These are phyloP conservation scores for Medauroidea extradentata DNA, from an alignment of 1,140 invertebrate species.

Conservation along the genomic window DNA sequence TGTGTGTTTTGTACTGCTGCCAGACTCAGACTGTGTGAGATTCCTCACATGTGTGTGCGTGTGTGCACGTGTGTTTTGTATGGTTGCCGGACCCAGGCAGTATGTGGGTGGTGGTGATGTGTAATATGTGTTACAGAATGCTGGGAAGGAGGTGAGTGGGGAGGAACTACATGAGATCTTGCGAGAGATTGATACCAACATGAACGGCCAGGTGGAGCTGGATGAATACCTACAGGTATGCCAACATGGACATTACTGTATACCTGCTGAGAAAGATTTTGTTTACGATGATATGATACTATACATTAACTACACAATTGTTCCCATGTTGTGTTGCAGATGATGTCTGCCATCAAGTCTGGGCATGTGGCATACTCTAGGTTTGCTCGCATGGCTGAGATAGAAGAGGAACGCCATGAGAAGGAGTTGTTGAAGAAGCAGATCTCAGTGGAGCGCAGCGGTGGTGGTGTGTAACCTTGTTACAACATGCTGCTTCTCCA, in stretches of 20 bases:
- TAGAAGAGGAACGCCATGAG: conserved; percentile 78
- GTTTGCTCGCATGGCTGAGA: conserved; percentile 86
- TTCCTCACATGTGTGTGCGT: too few relatives aligned
- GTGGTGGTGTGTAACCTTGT: conserved; percentile 80
- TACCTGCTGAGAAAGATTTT: too few relatives aligned
- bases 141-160: conserved; percentile 87
- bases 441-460: conserved; percentile 87
- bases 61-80: too few relatives aligned
- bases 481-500: too few relatives aligned
- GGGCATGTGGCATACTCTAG: conserved; percentile 86
- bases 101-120: too few relatives aligned
- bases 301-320: neutral
- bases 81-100: too few relatives aligned
- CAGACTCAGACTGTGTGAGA: too few relatives aligned
- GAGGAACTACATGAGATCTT: conserved; percentile 97
- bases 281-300: too few relatives aligned
- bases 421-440: conserved; percentile 66
- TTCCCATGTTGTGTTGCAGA: conserved; percentile 54
- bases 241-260: too few relatives aligned
- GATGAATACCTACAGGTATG: conserved; percentile 97
- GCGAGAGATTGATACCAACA: conserved; percentile 96
- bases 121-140: conserved; percentile 65
- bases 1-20: too few relatives aligned
- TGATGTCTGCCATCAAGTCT: conserved; percentile 96
- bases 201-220: conserved; percentile 98